Base-by-base conservation (phyloP, 2,888 invertebrate genomes). In the Synergus gifuensis region DNA sequence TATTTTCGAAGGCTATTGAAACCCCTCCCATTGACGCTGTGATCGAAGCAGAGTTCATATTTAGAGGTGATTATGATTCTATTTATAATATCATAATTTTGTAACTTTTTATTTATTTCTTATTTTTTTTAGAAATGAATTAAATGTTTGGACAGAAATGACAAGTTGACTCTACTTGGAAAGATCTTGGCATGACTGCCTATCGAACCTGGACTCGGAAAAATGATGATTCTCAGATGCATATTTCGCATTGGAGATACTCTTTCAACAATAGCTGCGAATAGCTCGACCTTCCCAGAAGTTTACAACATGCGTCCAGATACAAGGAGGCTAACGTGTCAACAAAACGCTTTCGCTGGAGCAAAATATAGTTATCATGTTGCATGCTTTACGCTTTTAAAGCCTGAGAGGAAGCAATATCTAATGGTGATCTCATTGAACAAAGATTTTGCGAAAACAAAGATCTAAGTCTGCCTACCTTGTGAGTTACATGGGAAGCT, bases 21-120 rank as follows among this genome's bases (percentile, higher is more conserved):
- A 98, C 99, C 0, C 99, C 99, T 60, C 99, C 99, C 18, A 94
- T 99, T 83, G 99, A 99, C 93, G 98, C 99, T 44, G 98, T 99
- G 16, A 98, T 99, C 86, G 99, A 99, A 91, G 99, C 99, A 0
- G 98, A 99, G 93, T 98, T 97, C 63, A 90, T 94, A 82, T 91
- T 96, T 2, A 90, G 93, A 89, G 93, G 93, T 93, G 87, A 49
- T 63, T 46, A 49, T 60, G 42, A 42, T 77, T n/a, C 4, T 3
- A 11, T 62, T 36, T 60, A 76, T 7, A 62, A 42, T n/a, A 44
- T 42, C 42, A 42, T 67, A 42, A 40, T n/a, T 69, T 69, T 14
- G n/a, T 1, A 42, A 11, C 2, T 7, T n/a, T 60, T 63, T 44
- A 11, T 28, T 58, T 18, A 77, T 0, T 46, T 42, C 63, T 40